phyloP scores from a whole-genome alignment of 1,140 invertebrate species.

The Brachystomella parvula region DNA sequence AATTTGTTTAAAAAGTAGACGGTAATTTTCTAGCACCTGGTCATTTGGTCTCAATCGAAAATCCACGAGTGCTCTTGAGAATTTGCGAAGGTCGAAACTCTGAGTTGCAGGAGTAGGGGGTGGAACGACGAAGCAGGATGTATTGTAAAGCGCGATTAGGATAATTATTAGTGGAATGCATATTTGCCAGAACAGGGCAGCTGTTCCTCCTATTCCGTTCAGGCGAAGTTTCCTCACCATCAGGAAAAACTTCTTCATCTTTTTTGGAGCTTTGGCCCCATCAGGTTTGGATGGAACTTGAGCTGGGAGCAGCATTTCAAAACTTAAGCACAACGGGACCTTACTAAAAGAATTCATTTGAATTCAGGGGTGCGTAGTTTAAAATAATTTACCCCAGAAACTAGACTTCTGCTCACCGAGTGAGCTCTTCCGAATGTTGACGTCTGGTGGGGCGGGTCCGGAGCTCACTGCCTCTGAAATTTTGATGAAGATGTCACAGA shows the following conservation, averaged over 20 bases:
- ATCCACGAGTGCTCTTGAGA: too few species aligned
- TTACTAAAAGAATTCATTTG: too few species aligned
- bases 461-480: slow-evolving; percentile 26
- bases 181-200: slow-evolving; percentile 18
- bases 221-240: not conserved
- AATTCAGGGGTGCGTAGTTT: not conserved
- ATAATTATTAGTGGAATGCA: slow-evolving; percentile 17
- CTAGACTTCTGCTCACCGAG: slow-evolving; percentile 5
- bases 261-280: not conserved
- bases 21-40: too few species aligned
- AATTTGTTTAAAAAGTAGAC: too few species aligned
- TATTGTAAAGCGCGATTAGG: slow-evolving; percentile 13
- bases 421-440: slow-evolving; percentile 19
- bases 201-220: slow-evolving; percentile 13
- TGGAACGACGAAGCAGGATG: not conserved
- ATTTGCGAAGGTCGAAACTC: too few species aligned
- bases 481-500: slow-evolving; percentile 33
- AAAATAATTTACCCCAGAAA: slow-evolving; percentile 3
- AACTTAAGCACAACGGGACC: too few species aligned
- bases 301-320: not conserved
- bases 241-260: slow-evolving; percentile 9
- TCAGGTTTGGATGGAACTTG: not conserved
- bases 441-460: slow-evolving; percentile 19
- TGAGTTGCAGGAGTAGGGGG: not conserved
- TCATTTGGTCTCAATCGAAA: too few species aligned